These are phyloP conservation scores for Spinus olivaceus DNA, from an alignment of 2,797 vertebrate species.

Conservation along the genomic window DNA sequence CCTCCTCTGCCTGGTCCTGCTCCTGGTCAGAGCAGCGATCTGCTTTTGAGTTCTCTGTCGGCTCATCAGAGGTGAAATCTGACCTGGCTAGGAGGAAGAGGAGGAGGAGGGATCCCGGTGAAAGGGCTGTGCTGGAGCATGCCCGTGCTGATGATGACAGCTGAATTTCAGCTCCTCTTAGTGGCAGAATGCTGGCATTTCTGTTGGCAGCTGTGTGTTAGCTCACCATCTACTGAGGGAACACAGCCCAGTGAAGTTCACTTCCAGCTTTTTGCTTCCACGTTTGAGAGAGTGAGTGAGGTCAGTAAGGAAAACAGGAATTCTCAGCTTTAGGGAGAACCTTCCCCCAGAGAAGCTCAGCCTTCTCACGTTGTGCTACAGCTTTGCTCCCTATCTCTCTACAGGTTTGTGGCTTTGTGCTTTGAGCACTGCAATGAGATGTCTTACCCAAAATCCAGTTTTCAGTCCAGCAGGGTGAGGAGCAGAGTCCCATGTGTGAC, in stretches of 20 bases:
- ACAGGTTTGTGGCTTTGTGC: background rate
- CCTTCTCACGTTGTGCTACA: background rate
- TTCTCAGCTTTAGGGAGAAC: background rate
- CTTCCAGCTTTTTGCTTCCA: background rate
- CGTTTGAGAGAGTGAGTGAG: background rate
- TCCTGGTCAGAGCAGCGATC: background rate
- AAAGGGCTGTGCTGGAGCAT: background rate
- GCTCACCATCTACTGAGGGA: background rate
- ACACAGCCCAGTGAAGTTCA: background rate
- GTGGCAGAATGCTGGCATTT: background rate
- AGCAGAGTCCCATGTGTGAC: background rate
- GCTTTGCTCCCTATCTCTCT: background rate
- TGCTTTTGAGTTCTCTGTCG: background rate
- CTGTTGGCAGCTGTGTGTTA: background rate
- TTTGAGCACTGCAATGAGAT: background rate
- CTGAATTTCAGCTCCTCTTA: slow-evolving; percentile 42
- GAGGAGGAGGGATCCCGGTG: background rate
- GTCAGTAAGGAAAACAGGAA: background rate
- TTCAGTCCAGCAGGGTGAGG: background rate
- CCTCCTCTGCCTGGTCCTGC: background rate
- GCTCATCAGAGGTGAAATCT: background rate
- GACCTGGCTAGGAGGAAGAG: background rate
- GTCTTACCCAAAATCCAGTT: background rate
- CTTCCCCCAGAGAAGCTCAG: background rate
- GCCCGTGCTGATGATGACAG: background rate